Percentiles rank a stretch among this genome's conserved stretches.
Evolutionary conservation across 1,140 invertebrate genomes (phyloP).

Genomic region (honey bee (Apis mellifera)): DNA sequence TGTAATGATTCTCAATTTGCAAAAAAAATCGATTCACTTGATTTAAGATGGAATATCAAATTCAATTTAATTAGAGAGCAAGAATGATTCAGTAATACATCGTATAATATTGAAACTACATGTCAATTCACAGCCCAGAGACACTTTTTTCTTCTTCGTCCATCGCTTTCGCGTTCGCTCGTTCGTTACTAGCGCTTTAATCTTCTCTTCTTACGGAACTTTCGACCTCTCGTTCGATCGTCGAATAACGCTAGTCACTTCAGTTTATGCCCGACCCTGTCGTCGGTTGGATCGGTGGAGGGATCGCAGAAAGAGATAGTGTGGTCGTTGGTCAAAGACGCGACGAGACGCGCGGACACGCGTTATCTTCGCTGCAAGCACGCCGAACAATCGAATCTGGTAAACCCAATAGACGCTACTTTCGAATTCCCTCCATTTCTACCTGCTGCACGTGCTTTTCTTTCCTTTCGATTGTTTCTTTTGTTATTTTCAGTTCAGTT

Average conservation of each 20-base stretch:
- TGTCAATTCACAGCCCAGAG: background rate
- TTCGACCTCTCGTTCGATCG: slow-evolving; percentile 40
- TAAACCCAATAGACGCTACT: slow-evolving; percentile 23
- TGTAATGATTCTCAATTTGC: too few species aligned
- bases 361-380: slow-evolving; percentile 3
- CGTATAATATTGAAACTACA: background rate
- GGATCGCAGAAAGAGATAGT: background rate
- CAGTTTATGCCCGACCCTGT: slow-evolving; percentile 55
- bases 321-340: slow-evolving; percentile 3
- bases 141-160: slow-evolving; percentile 17
- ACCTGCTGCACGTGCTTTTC: background rate
- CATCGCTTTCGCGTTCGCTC: slow-evolving; percentile 12
- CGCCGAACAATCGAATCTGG: background rate
- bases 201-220: slow-evolving; percentile 49
- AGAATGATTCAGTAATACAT: background rate
- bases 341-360: slow-evolving; percentile 18
- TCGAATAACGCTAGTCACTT: slow-evolving; percentile 40
- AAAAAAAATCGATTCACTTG: too few species aligned
- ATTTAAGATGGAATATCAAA: too few species aligned
- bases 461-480: background rate
- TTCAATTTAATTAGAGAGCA: background rate
- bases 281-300: slow-evolving; percentile 38
- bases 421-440: background rate
- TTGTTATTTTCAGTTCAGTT: background rate
- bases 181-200: slow-evolving; percentile 27